phyloP scores from a whole-genome alignment of 2,797 vertebrate genomes.

The Potorous gilbertii region DNA sequence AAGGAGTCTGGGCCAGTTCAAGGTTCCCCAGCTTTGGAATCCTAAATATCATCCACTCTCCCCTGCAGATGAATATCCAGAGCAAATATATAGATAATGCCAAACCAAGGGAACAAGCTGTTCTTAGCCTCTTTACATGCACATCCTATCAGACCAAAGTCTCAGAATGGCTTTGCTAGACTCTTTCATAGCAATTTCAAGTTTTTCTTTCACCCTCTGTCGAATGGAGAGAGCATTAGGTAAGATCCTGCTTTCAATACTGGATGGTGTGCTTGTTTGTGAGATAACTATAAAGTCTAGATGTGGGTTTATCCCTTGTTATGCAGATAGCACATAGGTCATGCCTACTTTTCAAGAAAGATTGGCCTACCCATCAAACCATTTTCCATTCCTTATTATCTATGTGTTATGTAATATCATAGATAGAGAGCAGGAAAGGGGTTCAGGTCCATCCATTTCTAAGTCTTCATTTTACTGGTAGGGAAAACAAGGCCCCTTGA shows the following conservation, averaged over 20 bases:
- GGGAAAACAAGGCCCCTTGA: background rate
- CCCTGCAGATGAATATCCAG: too few relatives aligned
- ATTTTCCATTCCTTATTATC: background rate
- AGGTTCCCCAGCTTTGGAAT: too few relatives aligned
- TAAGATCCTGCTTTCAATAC: slow-evolving; percentile 9
- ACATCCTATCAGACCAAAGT: too few relatives aligned
- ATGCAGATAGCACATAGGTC: background rate
- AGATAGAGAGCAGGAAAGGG: background rate
- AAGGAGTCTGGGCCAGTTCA: too few relatives aligned
- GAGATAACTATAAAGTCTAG: slow-evolving; percentile 6
- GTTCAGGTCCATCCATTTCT: background rate
- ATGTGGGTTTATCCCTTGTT: background rate
- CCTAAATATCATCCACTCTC: too few relatives aligned
- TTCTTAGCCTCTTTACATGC: too few relatives aligned
- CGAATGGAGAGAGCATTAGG: slow-evolving; percentile 43
- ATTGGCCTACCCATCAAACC: background rate
- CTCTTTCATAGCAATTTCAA: slow-evolving; percentile 5
- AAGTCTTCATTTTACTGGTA: background rate
- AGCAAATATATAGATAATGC: too few relatives aligned
- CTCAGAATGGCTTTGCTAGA: too few relatives aligned
- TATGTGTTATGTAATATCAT: background rate
- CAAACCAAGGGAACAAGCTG: too few relatives aligned
- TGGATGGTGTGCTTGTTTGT: background rate
- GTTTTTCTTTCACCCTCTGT: slow-evolving; percentile 39
- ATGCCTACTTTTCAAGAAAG: background rate